A percentile compares a stretch with the other conserved stretches of the same genome.
Evolutionary conservation across 2,113 vertebrate species (phyloP).

Genomic region (Gasterosteus nipponicus): DNA sequence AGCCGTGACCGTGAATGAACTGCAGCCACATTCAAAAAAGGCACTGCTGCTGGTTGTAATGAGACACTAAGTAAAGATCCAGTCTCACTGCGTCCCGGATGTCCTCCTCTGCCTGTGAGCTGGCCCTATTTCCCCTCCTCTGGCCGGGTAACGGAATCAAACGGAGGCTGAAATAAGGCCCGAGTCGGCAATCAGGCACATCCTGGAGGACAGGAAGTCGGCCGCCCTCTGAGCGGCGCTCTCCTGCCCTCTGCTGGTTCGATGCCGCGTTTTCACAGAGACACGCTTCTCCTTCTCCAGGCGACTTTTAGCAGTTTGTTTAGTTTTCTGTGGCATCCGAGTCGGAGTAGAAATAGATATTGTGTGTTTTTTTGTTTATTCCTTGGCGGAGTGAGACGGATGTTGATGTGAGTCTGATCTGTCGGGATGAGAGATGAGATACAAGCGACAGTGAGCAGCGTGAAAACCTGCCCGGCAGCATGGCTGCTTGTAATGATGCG

Average conservation of each 20-base stretch:
- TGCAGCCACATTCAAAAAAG: conserved; percentile 29
- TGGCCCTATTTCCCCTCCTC: conserved; percentile 58
- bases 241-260: conserved; percentile 67
- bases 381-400: too few species aligned
- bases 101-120: conserved; percentile 51
- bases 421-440: background rate
- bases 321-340: background rate
- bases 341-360: background rate
- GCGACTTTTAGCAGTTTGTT: conserved; percentile 17
- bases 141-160: conserved; percentile 69
- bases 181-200: conserved; percentile 64
- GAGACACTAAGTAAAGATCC: conserved; percentile 48
- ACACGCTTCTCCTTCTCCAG: background rate
- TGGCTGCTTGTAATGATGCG: background rate
- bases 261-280: background rate
- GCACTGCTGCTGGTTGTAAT: conserved; percentile 35
- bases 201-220: conserved; percentile 32
- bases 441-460: background rate
- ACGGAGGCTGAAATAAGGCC: conserved; percentile 61
- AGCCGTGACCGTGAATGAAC: conserved; percentile 39
- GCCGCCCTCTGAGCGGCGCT: background rate
- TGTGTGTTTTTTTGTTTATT: too few species aligned
- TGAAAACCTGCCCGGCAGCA: conserved; percentile 9
- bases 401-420: background rate
- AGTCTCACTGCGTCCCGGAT: conserved; percentile 12